phyloP scores from a whole-genome alignment of 2,888 invertebrate species.

The Parochlus steinenii region DNA sequence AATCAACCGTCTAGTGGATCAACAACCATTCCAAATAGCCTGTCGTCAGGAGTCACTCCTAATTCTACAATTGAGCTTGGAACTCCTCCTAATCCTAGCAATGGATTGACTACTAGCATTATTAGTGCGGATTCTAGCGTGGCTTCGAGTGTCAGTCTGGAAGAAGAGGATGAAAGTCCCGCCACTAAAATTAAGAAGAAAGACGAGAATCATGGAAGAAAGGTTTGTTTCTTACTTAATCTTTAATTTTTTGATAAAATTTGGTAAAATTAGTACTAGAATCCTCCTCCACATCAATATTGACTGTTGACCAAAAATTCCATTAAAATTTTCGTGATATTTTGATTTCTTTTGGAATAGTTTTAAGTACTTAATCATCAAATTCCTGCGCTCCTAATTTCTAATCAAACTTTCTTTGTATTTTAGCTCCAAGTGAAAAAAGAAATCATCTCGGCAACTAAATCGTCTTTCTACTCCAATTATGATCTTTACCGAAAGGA shows the following conservation, averaged over 20 bases:
- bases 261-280: constrained; percentile 1
- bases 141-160: constrained; percentile 30
- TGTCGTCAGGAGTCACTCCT: constrained; percentile 24
- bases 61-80: constrained; percentile 30
- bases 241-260: not conserved
- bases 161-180: constrained; percentile 28
- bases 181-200: constrained; percentile 30
- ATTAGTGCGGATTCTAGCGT: constrained; percentile 36
- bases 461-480: constrained; percentile 24
- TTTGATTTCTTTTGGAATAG: too few species aligned
- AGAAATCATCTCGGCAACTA: constrained; percentile 28
- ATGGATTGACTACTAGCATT: constrained; percentile 37
- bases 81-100: constrained; percentile 43
- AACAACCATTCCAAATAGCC: constrained; percentile 13
- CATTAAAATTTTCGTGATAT: too few species aligned
- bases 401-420: constrained; percentile 4
- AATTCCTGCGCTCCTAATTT: too few species aligned
- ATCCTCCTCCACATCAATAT: too few species aligned
- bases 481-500: constrained; percentile 21
- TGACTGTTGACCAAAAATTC: too few species aligned
- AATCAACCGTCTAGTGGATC: constrained; percentile 29
- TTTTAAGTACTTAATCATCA: too few species aligned
- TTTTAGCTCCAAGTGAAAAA: constrained; percentile 28
- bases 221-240: constrained; percentile 6
- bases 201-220: constrained; percentile 23